These are phyloP conservation scores for Asbolus verrucosus DNA, from an alignment of 1,140 invertebrate species.

Conservation along the genomic window DNA sequence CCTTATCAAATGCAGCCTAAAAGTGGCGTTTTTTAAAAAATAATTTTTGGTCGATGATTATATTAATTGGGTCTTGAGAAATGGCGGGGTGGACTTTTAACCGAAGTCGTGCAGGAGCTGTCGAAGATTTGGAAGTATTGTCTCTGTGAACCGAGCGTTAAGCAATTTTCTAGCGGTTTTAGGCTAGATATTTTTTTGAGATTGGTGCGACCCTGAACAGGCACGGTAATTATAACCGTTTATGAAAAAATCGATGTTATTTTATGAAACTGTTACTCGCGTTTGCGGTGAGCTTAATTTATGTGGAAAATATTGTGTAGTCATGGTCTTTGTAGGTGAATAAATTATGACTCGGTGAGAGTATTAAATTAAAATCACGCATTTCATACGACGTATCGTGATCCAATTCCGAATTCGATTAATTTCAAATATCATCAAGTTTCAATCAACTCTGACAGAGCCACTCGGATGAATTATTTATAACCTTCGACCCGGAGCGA, in stretches of 20 bases:
- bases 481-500: conserved; percentile 30
- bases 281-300: conserved; percentile 46
- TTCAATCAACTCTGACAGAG: conserved; percentile 53
- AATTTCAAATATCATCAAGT: conserved; percentile 53
- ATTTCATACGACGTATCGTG: conserved; percentile 47
- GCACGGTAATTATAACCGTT: conserved; percentile 18
- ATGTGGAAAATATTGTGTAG: conserved; percentile 48
- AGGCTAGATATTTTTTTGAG: background rate
- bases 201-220: background rate
- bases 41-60: too few species aligned
- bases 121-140: too few species aligned
- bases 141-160: too few species aligned
- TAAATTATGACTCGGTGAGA: conserved; percentile 46
- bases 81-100: too few species aligned
- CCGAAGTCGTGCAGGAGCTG: too few species aligned
- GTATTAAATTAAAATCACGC: conserved; percentile 50
- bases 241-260: conserved; percentile 20
- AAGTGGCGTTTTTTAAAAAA: too few species aligned
- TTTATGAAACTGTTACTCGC: conserved; percentile 32
- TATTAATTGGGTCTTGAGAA: too few species aligned
- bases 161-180: too few species aligned
- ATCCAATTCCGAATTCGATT: conserved; percentile 54
- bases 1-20: too few species aligned
- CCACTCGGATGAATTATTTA: conserved; percentile 45
- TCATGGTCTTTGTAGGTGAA: conserved; percentile 46